Base-by-base conservation (phyloP, 2,888 invertebrate species). In the Fissipunctia ypsillon region DNA sequence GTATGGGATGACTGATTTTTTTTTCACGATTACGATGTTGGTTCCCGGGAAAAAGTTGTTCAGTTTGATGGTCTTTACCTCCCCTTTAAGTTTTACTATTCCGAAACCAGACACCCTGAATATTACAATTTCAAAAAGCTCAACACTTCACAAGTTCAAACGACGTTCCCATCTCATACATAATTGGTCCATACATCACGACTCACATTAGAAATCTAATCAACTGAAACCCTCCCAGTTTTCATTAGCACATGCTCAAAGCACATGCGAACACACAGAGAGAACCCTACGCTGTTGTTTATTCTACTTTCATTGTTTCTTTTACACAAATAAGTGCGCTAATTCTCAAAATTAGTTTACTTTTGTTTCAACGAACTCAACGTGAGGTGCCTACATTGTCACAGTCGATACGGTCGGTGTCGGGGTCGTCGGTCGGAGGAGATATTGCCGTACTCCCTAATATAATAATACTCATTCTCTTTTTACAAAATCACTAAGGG, bases 201-300 rank as follows among this genome's bases (percentile, higher is more conserved):
- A 28, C 31, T 66, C 22, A 45, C 28, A 43, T 19, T 54, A 31
- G 48, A 70, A 54, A 82, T 16, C 14, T 78, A 83, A 79, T 83
- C 61, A 83, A 72, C 1, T 83, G 83, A 80, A 80, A 63, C 73
- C 79, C 38, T 10, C n/a, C 57, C 16, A 9, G 56, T 67, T 83
- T 78, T 79, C 83, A 80, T 80, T 79, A 80, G 14, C 43, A 41
- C 25, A 41, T 10, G 7, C 10, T 50, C 79, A 63, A 45, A 63
- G 60, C 43, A n/a, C 31, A 63, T 22, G 28, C 5, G 28, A 54
- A 2, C 31, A 28, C 41, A 45, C 25, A 60, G 14, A 25, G 16
- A 25, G 28, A 45, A 60, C 43, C 52, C 70, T 14, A 52, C 41
- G 7, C 48, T n/a, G 35, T 10, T 66, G 45, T 71, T 45, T 61